Base-by-base conservation (phyloP, 1,140 invertebrate species). In the Brachystomella parvula region DNA sequence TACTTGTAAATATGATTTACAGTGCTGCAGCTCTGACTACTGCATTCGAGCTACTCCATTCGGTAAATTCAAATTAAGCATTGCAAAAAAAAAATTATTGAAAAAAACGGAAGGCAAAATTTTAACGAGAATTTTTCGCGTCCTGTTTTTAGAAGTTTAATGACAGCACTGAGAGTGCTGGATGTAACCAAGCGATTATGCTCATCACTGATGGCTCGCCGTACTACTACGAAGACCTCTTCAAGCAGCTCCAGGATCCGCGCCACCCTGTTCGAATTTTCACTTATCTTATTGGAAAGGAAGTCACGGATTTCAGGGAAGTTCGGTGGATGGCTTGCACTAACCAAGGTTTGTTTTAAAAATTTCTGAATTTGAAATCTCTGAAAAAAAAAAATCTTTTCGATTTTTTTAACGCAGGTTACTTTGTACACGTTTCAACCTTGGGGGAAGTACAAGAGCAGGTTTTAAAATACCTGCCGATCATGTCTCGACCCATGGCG, bases 131-230 rank as follows among this genome's bases (percentile, higher is more conserved):
- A 28, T 21, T 35, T 30, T 39, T 62, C 21, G n/a, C n/a, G n/a
- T n/a, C n/a, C n/a, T n/a, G 35, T 62, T 24, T 63, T 6, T 49
- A 66, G 84, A 91, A 90, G 74, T 91, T 91, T 75, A 83, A 87
- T 65, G 87, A 87, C 0, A n/a, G n/a, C n/a, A 85, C 87, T 1
- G 83, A 86, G 71, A 91, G 91, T 6, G 82, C 84, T 67, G 89
- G 95, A 15, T 99, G 96, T 75, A 98, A 98, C 79, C 89, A 96
- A 79, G 95, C 94, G 12, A 98, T 99, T 74, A 98, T 99, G 95
- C 78, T 99, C 57, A 88, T 99, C 70, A 97, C 96, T 12, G 96
- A 99, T 80, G 96, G 96, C 29, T 91, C 96, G 26, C 94, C 96
- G 19, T 90, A 93, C 72, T 92, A 89, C 75, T 95, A 89, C 78